These are phyloP conservation scores for Andrena trimmerana DNA, from an alignment of 2,888 invertebrate genomes.

Conservation along the genomic window DNA sequence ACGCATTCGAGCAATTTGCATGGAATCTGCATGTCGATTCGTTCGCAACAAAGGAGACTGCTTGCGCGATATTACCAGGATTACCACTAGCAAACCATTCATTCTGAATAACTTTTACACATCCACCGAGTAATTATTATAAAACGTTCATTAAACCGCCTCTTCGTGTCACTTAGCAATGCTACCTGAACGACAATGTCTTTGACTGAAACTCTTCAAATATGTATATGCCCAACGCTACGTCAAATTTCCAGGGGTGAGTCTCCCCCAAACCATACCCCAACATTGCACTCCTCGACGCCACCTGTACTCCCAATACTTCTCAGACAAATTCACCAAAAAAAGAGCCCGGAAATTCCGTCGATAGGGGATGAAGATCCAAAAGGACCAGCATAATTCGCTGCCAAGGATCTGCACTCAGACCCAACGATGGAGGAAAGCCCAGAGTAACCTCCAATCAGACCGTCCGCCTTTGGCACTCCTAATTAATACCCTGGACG, in stretches of 20 bases:
- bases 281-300: not conserved
- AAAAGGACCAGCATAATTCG: not conserved
- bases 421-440: conserved; percentile 58
- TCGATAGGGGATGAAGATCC: conserved; percentile 15
- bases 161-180: not conserved
- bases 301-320: not conserved
- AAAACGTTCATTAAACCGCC: not conserved
- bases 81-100: conserved; percentile 2
- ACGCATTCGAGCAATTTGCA: conserved; percentile 81
- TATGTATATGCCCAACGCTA: no score
- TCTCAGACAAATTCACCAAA: not conserved
- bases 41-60: conserved; percentile 57
- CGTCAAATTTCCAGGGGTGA: no score
- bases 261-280: no score
- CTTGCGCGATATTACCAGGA: conserved; percentile 22
- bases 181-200: not conserved
- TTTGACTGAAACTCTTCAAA: no score
- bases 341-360: not conserved
- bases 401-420: not conserved
- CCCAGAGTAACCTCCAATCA: conserved; percentile 64
- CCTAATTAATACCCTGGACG: conserved; percentile 65
- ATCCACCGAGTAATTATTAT: not conserved
- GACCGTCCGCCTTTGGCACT: conserved; percentile 47
- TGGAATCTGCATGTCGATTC: conserved; percentile 79
- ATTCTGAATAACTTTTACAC: not conserved